Conservation (phyloP, 2,113 vertebrate genomes). For the Callipepla californica region DNA sequence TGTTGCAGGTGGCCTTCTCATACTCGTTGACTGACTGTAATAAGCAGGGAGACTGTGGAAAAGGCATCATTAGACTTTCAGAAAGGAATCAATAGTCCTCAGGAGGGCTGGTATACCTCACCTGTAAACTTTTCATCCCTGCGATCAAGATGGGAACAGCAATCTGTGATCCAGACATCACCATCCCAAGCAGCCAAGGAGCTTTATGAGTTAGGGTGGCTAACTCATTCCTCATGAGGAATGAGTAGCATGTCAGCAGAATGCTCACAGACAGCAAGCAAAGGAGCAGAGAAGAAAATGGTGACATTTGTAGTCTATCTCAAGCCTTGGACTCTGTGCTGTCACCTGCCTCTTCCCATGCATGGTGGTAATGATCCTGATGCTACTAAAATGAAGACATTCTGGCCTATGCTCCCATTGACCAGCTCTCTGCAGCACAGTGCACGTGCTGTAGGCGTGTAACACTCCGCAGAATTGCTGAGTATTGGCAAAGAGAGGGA, state of each 20-base stretch:
- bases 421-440: background rate
- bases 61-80: background rate
- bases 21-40: background rate
- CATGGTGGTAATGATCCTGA: background rate
- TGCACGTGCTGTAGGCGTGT: background rate
- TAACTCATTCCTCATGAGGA: background rate
- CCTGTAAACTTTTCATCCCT: background rate
- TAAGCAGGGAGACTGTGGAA: background rate
- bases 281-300: background rate
- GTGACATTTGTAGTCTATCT: background rate
- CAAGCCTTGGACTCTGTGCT: background rate
- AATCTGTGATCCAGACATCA: background rate
- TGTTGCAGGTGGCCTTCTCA: background rate
- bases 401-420: background rate
- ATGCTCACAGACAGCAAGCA: background rate
- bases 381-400: rapidly evolving
- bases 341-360: background rate
- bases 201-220: background rate
- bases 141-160: background rate
- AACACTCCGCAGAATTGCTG: background rate
- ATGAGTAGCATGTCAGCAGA: background rate
- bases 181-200: background rate
- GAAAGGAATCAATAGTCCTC: background rate
- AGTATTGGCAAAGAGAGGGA: slow-evolving; percentile 18
- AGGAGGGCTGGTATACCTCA: background rate